Conservation (phyloP, 2,113 vertebrate genomes). For the Trematomus loennbergii region DNA sequence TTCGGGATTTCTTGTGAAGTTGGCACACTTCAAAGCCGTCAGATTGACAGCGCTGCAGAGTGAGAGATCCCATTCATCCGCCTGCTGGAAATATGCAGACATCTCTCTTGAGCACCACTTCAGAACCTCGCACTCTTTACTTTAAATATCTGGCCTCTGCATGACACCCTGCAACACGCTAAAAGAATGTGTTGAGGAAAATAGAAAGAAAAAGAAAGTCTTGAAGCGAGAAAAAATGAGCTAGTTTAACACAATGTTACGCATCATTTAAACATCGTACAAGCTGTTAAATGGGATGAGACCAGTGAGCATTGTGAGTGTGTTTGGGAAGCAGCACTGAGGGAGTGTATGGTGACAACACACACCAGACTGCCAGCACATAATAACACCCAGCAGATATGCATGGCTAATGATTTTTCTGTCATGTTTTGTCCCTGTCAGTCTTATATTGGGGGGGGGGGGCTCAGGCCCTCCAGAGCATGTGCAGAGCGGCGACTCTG, state of each 20-base stretch:
- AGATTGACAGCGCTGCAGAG: constrained; percentile 81
- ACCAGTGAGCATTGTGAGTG: constrained; percentile 28
- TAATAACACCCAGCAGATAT: constrained; percentile 30
- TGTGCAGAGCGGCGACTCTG: constrained; percentile 37
- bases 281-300: constrained; percentile 63
- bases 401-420: constrained; percentile 50
- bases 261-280: constrained; percentile 61
- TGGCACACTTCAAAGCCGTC: constrained; percentile 83
- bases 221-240: constrained; percentile 9
- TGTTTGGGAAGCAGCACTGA: constrained; percentile 6
- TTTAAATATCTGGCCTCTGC: constrained; percentile 85
- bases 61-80: constrained; percentile 83
- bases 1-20: constrained; percentile 80
- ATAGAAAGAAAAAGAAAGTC: constrained; percentile 8
- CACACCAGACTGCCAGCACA: constrained; percentile 9
- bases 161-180: constrained; percentile 76
- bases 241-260: constrained; percentile 55
- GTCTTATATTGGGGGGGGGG: constrained; percentile 13
- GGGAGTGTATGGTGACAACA: constrained; percentile 15
- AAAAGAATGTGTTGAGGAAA: constrained; percentile 34
- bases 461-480: constrained; percentile 1
- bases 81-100: constrained; percentile 81
- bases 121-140: constrained; percentile 81
- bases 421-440: constrained; percentile 39
- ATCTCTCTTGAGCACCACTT: constrained; percentile 83